Evolutionary conservation across 2,888 invertebrate species (phyloP), one percentile per base, ranked within the genome.

Genomic region (Acheta domesticus): DNA sequence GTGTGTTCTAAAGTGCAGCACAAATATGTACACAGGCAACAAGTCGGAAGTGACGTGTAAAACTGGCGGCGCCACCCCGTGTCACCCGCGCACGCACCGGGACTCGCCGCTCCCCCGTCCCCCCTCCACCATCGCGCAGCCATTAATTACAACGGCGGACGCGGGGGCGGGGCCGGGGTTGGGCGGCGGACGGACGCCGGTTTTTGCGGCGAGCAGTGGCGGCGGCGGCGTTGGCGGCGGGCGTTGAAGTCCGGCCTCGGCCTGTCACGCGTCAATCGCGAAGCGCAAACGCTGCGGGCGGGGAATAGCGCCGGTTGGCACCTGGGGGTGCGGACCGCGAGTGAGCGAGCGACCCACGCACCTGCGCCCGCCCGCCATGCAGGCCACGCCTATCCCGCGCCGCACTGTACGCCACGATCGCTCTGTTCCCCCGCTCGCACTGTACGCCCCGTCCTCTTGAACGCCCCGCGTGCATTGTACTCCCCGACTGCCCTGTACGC

Each of bases 1-100:
- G 75, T 62, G 62, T 62, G 62, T 62, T 62, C 62, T 36, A 75
- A 75, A 75, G 75, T 75, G 75, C 75, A 75, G 36, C 75, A 19
- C 75, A 75, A 75, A 75, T 75, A 75, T 75, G 75, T 75, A 36
- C 75, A 23, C 75, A 36, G 21, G n/a, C 21, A 75, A 75, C 75
- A 75, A 75, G 75, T 75, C 36, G 75, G 75, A 75, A 75, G 23
- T 75, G 36, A 75, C 62, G 62, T 62, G 62, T 62, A 62, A 62
- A 62, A 62, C 62, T 62, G 62, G 62, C 62, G 62, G n/a, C 14
- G 62, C 62, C 62, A 16, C 62, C n/a, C 62, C 36, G 36, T 36
- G 36, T 36, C 36, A 36, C 36, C 36, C 36, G 36, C 36, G 36
- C 36, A 8, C 36, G 36, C 36, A 36, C 36, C 36, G 36, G 36